phyloP scores from a whole-genome alignment of 2,113 vertebrate genomes.

The Coryphaenoides rupestris region DNA sequence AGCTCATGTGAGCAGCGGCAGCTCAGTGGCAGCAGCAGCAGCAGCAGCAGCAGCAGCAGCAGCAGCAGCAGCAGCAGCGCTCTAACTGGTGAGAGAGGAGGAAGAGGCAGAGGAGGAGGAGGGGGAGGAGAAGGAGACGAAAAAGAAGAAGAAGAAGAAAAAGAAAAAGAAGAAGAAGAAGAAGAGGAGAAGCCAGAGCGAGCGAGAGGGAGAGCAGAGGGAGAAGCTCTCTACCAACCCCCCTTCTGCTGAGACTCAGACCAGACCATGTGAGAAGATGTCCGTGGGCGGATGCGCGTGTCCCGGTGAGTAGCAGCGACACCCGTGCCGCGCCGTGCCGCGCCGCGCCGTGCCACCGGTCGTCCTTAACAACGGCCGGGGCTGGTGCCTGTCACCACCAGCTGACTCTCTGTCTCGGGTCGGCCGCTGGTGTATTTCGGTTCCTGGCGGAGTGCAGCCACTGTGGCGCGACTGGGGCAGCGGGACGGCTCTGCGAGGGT shows the following conservation, averaged over 20 bases:
- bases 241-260: slow-evolving; percentile 75
- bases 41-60: slow-evolving; percentile 63
- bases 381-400: slow-evolving; percentile 23
- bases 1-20: slow-evolving; percentile 75
- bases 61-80: slow-evolving; percentile 59
- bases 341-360: slow-evolving; percentile 10
- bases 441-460: slow-evolving; percentile 26
- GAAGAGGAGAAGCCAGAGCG: too few species aligned
- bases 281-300: slow-evolving; percentile 92
- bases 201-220: slow-evolving; percentile 29
- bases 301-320: slow-evolving; percentile 83
- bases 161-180: slow-evolving; percentile 32
- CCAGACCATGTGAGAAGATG: slow-evolving; percentile 93
- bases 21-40: slow-evolving; percentile 62
- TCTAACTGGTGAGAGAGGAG: slow-evolving; percentile 58
- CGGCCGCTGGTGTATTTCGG: slow-evolving; percentile 38
- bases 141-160: neutral
- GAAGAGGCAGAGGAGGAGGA: slow-evolving; percentile 7
- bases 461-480: slow-evolving; percentile 56
- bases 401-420: slow-evolving; percentile 48
- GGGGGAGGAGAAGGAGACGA: slow-evolving; percentile 33
- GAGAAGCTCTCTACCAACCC: slow-evolving; percentile 67
- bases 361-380: slow-evolving; percentile 44
- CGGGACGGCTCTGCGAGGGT: slow-evolving; percentile 45
- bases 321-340: neutral